Evolutionary conservation across 2,888 invertebrate species (phyloP), one percentile per base, ranked within the genome.

Genomic region (Incurvaria masculella): DNA sequence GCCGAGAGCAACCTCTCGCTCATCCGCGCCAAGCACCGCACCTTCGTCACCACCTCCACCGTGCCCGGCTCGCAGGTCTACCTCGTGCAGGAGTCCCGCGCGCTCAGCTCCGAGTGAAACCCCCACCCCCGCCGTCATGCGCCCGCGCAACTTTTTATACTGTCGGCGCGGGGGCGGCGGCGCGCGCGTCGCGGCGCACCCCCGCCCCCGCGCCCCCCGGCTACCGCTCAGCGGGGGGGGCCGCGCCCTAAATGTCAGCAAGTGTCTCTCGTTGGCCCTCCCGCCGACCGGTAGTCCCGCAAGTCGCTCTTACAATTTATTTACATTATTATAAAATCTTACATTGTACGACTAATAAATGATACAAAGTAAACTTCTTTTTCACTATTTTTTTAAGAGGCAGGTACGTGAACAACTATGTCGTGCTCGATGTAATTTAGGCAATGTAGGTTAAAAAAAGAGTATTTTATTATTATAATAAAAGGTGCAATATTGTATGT

Each of bases 11-110:
- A 91, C 78, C 84, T 97, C 71, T 88, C 90, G 61, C 83, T 97
- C 74, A 95, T 97, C 82, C 90, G 97, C 65, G 94, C 97, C 81
- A 97, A 97, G 84, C 97, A 97, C 84, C 94, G 97, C 82, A 93
- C 94, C 73, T 95, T 95, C 80, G 94, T 95, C 67, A 94, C 94
- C 82, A 93, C 94, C 72, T 91, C 90, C 73, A 87, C 91, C 61
- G 90, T 93, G 63, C 94, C 94, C 74, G 93, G 93, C 64, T 92
- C 92, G 66, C 91, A 91, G 80, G 91, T 93, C 63, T 92, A 92
- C 80, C 83, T 93, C 72, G 92, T 93, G 59, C 91, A 91, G 81
- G 92, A 92, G 80, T 87, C 89, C 70, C 88, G 83, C 66, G 83
- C 83, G 64, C 78, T 84, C 66, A 74, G 75, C 74, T 61, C 74